Percentiles rank a stretch among this genome's conserved stretches.
phyloP scores from a whole-genome alignment of 1,140 invertebrate species.

The Eumaeus atala region DNA sequence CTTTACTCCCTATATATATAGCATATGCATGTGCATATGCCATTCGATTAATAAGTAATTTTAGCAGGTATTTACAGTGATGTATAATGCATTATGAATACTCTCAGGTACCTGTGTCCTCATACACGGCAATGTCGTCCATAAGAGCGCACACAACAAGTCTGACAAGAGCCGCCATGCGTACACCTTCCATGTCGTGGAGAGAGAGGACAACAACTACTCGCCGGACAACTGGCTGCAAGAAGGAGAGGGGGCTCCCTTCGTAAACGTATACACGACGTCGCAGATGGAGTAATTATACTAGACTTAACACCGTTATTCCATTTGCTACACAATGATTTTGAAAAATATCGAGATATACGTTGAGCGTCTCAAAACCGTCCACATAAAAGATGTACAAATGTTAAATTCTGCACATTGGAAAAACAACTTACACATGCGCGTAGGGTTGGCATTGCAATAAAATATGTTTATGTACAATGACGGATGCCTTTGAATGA shows the following conservation, averaged over 20 bases:
- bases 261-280: conserved; percentile 54
- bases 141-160: conserved; percentile 91
- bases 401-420: too few relatives aligned
- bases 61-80: too few relatives aligned
- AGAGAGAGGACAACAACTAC: conserved; percentile 84
- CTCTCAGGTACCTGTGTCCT: conserved; percentile 87
- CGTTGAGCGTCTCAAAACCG: too few relatives aligned
- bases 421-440: neutral
- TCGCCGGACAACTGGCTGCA: conserved; percentile 92
- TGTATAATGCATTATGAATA: neutral
- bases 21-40: too few relatives aligned
- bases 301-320: too few relatives aligned
- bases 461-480: too few relatives aligned
- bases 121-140: conserved; percentile 94
- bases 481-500: too few relatives aligned
- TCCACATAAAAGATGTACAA: too few relatives aligned
- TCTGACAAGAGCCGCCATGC: conserved; percentile 90
- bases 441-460: neutral
- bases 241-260: conserved; percentile 60
- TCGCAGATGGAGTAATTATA: conserved; percentile 40
- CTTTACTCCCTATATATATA: too few relatives aligned
- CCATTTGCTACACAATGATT: conserved; percentile 7
- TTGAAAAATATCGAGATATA: too few relatives aligned
- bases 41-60: too few relatives aligned
- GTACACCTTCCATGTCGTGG: conserved; percentile 96